These are phyloP conservation scores for Callinectes sapidus DNA, from an alignment of 2,888 invertebrate genomes.

Conservation along the genomic window DNA sequence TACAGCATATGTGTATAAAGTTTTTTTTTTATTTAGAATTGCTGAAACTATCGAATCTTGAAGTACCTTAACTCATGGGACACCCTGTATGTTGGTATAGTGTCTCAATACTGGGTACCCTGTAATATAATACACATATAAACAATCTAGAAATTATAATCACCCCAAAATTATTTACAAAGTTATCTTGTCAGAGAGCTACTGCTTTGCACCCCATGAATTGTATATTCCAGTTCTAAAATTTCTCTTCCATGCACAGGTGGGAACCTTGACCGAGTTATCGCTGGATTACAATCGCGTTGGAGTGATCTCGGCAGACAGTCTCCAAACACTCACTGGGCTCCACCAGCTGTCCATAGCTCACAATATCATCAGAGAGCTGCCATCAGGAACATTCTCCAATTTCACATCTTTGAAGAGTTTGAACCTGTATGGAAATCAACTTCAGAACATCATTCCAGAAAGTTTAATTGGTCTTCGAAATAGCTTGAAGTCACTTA, in stretches of 20 bases:
- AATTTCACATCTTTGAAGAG: slow-evolving; percentile 85
- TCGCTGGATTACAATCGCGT: slow-evolving; percentile 90
- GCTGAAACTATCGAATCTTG: too few species aligned
- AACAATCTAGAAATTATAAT: too few species aligned
- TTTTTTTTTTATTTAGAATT: too few species aligned
- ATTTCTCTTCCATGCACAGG: slow-evolving; percentile 35
- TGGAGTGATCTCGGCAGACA: slow-evolving; percentile 88
- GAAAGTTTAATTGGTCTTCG: slow-evolving; percentile 86
- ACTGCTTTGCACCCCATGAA: background rate
- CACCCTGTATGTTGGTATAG: too few species aligned
- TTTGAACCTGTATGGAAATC: slow-evolving; percentile 87
- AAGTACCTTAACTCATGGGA: too few species aligned
- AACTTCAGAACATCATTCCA: slow-evolving; percentile 83
- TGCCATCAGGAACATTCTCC: slow-evolving; percentile 86
- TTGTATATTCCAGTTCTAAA: background rate
- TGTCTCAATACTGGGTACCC: too few species aligned
- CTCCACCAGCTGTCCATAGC: slow-evolving; percentile 83
- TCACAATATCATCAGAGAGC: slow-evolving; percentile 85
- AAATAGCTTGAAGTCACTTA: slow-evolving; percentile 86
- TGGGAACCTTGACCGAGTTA: slow-evolving; percentile 75
- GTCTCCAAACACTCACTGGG: slow-evolving; percentile 80
- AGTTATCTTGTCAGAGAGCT: too few species aligned
- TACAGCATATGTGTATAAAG: too few species aligned
- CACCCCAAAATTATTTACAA: too few species aligned
- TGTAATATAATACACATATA: too few species aligned